Evolutionary conservation across 2,888 invertebrate species (phyloP), one percentile per base, ranked within the genome.

Genomic region (Incurvaria masculella): DNA sequence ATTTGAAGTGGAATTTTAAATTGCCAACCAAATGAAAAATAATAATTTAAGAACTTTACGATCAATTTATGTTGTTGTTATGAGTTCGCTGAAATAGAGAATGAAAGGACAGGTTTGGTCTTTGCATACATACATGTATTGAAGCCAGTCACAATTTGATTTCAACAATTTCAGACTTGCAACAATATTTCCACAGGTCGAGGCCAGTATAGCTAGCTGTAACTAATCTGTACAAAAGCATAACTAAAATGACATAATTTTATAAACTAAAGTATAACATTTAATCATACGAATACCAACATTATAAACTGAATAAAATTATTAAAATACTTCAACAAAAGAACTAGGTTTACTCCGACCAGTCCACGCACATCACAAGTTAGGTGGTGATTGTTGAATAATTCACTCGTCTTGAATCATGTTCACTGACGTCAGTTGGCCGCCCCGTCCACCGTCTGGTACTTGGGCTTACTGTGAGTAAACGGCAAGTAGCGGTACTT

Each of bases 401-500:
- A 51, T 57, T 61, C 54, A 58, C 55, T 58, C 47, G 55, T 55
- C 42, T 21, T 18, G n/a, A 21, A 26, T 21, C 33, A n/a, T 33
- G 23, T 51, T 52, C 47, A 52, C 57, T 53, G 56, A 57, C 56
- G 69, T 76, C 74, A 78, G 68, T 78, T 78, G 47, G 69, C 70
- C 50, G 73, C 53, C 38, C 71, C 57, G 49, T 76, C 75, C 49
- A 76, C 72, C 51, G 73, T 86, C 73, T 91, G 90, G 81, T 97
- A 97, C 72, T 90, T 89, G 63, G 97, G 95, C 82, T 99, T 99
- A 64, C 97, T 96, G 69, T 94, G 92, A 47, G 97, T 97, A 74
- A 99, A 99, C 52, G 99, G 99, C 72, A 99, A 81, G 80, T 99
- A 99, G 75, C 93, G 89, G 78, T 98, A 99, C 80, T 94, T 97